These are phyloP conservation scores for Heliconius erato DNA, from an alignment of 2,888 invertebrate species.

Conservation along the genomic window DNA sequence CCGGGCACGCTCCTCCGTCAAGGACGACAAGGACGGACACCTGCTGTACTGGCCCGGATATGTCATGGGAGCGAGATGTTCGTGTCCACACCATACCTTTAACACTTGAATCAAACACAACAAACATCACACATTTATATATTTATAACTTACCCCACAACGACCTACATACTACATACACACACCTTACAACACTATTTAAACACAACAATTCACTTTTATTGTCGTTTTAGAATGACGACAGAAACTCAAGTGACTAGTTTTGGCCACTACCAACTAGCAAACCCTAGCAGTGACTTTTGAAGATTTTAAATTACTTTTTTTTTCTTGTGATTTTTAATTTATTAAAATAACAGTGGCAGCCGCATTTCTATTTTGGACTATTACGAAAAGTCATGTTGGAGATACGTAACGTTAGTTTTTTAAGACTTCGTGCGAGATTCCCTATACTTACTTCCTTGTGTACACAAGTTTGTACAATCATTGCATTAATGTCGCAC, in stretches of 20 bases:
- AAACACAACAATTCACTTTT: slow-evolving; percentile 46
- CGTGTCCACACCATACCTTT: slow-evolving; percentile 91
- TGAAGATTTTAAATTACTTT: slow-evolving; percentile 60
- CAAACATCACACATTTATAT: slow-evolving; percentile 41
- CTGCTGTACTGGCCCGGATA: slow-evolving; percentile 99
- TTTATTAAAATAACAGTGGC: slow-evolving; percentile 55
- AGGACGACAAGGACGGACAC: slow-evolving; percentile 99
- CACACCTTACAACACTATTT: slow-evolving; percentile 53
- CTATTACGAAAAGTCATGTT: slow-evolving; percentile 65
- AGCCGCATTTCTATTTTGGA: slow-evolving; percentile 46
- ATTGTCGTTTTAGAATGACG: slow-evolving; percentile 51
- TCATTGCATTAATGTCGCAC: slow-evolving; percentile 18
- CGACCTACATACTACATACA: slow-evolving; percentile 38
- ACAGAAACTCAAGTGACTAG: slow-evolving; percentile 51
- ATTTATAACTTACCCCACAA: slow-evolving; percentile 52
- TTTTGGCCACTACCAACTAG: slow-evolving; percentile 54
- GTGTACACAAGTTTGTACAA: background rate
- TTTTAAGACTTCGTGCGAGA: slow-evolving; percentile 30
- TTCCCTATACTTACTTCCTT: background rate
- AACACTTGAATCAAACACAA: slow-evolving; percentile 60
- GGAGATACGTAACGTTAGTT: slow-evolving; percentile 61
- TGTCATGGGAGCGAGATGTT: slow-evolving; percentile 99
- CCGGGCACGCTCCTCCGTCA: slow-evolving; percentile 95
- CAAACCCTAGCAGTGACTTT: slow-evolving; percentile 62
- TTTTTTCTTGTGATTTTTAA: slow-evolving; percentile 59